A percentile compares a stretch with the other conserved stretches of the same genome.
Evolutionary conservation across 2,113 vertebrate species (phyloP).

Genomic region (Gorsachius goisagi): DNA sequence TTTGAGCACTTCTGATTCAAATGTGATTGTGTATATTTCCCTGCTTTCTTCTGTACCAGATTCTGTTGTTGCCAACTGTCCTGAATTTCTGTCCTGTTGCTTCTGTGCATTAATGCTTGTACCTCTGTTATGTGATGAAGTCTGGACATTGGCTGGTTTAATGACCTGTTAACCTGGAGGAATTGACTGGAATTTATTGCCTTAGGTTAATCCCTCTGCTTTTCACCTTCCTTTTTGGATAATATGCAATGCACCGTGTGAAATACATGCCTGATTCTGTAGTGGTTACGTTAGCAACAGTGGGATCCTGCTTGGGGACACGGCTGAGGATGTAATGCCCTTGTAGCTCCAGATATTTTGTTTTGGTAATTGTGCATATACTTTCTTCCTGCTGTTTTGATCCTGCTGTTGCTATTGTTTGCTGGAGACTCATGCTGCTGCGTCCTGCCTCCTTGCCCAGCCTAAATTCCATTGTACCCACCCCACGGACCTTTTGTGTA

Average conservation of each 20-base stretch:
- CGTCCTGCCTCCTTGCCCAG: constrained; percentile 43
- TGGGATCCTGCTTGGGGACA: neutral
- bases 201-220: constrained; percentile 5
- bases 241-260: neutral
- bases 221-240: constrained; percentile 16
- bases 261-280: neutral
- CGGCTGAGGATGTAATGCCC: neutral
- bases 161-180: neutral
- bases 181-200: neutral
- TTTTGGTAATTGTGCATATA: constrained; percentile 16
- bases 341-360: constrained; percentile 10
- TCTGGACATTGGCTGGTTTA: neutral
- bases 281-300: neutral
- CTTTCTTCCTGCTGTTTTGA: constrained; percentile 60
- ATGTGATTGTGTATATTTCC: neutral
- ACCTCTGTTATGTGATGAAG: neutral
- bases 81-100: neutral
- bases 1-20: neutral
- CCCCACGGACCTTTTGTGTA: constrained; percentile 47
- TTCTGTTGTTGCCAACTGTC: neutral
- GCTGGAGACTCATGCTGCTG: constrained; percentile 50
- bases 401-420: constrained; percentile 64
- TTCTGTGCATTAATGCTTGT: neutral
- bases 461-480: constrained; percentile 61
- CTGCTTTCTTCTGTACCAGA: neutral